These are phyloP conservation scores for Phalacrocorax aristotelis DNA, from an alignment of 2,113 vertebrate genomes.

Conservation along the genomic window DNA sequence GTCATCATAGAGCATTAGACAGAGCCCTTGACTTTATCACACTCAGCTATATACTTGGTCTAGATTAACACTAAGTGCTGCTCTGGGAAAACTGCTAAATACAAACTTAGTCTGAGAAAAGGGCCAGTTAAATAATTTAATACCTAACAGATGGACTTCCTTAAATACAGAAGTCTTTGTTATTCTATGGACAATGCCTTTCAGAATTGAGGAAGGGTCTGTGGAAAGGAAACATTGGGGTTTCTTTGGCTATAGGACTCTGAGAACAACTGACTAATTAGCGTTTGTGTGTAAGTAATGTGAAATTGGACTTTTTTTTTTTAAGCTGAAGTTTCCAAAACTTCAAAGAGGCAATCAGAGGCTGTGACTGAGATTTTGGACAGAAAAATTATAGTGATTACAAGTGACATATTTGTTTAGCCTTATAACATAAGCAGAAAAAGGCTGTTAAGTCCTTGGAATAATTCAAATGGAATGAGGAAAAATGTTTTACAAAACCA, in stretches of 20 bases:
- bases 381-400: not conserved
- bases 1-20: not conserved
- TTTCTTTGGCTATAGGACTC: not conserved
- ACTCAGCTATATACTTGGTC: not conserved
- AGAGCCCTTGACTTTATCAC: not conserved
- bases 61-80: not conserved
- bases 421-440: not conserved
- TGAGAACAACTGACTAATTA: not conserved
- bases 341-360: not conserved
- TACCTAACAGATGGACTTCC: not conserved
- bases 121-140: not conserved
- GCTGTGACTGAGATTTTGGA: not conserved
- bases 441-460: not conserved
- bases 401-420: not conserved
- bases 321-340: not conserved
- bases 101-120: not conserved
- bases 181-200: not conserved
- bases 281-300: not conserved
- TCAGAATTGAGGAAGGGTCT: not conserved
- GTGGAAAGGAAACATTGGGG: not conserved
- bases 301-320: not conserved
- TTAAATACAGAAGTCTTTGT: not conserved
- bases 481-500: not conserved
- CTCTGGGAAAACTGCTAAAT: not conserved
- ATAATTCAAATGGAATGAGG: not conserved